Conservation (phyloP, 1,140 invertebrate genomes). For the Diprion similis region DNA sequence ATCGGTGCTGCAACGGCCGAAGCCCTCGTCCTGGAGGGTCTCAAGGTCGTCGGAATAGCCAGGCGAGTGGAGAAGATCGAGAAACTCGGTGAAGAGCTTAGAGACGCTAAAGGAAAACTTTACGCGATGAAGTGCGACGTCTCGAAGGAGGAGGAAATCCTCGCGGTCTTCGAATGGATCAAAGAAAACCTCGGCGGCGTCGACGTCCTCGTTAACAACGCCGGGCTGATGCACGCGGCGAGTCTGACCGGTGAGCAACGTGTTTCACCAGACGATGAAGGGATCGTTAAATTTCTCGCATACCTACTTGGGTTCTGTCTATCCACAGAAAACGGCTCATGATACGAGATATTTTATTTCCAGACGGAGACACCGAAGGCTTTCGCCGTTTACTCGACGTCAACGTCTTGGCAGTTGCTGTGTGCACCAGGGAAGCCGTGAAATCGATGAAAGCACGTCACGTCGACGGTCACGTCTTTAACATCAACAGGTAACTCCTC, state of each 20-base stretch:
- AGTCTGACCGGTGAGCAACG: conserved; percentile 48
- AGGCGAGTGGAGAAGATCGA: conserved; percentile 68
- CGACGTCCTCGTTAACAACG: conserved; percentile 79
- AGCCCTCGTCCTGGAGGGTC: conserved; percentile 65
- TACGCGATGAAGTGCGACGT: conserved; percentile 70
- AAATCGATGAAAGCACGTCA: conserved; percentile 62
- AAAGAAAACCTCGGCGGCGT: conserved; percentile 68
- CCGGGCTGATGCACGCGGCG: conserved; percentile 62
- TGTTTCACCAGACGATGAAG: not conserved
- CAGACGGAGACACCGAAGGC: conserved; percentile 34
- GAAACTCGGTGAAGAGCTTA: conserved; percentile 40
- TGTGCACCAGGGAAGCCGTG: conserved; percentile 65
- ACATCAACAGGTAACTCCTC: conserved; percentile 57
- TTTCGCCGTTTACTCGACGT: conserved; percentile 60
- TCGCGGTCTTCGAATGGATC: conserved; percentile 71
- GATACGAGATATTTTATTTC: conserved; percentile 26
- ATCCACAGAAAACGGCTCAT: not conserved
- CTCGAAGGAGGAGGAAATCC: conserved; percentile 69
- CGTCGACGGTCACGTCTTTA: conserved; percentile 63
- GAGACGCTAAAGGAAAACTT: conserved; percentile 50
- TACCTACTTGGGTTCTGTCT: conserved; percentile 22
- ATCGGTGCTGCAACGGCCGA: conserved; percentile 70
- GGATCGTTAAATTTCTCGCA: no score
- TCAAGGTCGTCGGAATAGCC: conserved; percentile 75
- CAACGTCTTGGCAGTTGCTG: conserved; percentile 65